Conservation (phyloP, 1,140 invertebrate genomes). For the Pseudomyrmex cubaensis region DNA sequence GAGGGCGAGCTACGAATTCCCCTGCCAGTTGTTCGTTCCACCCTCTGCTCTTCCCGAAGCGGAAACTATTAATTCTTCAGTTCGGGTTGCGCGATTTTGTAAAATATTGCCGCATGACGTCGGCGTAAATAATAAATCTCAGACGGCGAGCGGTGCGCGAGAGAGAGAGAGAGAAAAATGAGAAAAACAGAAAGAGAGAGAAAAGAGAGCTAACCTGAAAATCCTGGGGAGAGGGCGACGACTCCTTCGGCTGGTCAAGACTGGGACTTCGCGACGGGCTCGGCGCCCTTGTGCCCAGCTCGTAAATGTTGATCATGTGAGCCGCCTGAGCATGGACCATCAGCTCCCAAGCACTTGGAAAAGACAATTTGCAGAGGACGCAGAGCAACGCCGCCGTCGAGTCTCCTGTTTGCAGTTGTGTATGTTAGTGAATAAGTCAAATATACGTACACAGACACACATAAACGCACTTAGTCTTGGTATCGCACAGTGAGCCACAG, state of each 20-base stretch:
- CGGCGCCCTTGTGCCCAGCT: constrained; percentile 86
- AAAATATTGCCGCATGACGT: constrained; percentile 43
- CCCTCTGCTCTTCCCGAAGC: neutral
- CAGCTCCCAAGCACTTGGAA: constrained; percentile 91
- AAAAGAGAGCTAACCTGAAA: constrained; percentile 67
- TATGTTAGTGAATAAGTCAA: constrained; percentile 32
- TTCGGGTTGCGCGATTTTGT: constrained; percentile 37
- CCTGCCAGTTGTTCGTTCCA: constrained; percentile 23
- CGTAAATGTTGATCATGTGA: constrained; percentile 93
- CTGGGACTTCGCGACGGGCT: constrained; percentile 78
- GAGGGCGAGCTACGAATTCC: neutral
- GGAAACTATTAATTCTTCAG: constrained; percentile 52
- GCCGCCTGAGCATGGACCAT: constrained; percentile 93
- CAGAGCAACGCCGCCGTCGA: constrained; percentile 88
- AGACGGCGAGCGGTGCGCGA: neutral
- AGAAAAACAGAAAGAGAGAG: neutral
- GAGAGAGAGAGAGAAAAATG: neutral
- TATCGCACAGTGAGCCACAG: constrained; percentile 6
- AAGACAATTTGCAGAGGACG: constrained; percentile 92
- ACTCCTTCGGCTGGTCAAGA: constrained; percentile 76
- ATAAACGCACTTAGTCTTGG: neutral
- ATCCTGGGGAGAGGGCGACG: constrained; percentile 78
- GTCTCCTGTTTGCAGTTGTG: constrained; percentile 75
- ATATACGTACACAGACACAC: neutral
- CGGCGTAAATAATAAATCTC: constrained; percentile 49